These are phyloP conservation scores for Tipula vernalis DNA, from an alignment of 2,888 invertebrate species.

Conservation along the genomic window DNA sequence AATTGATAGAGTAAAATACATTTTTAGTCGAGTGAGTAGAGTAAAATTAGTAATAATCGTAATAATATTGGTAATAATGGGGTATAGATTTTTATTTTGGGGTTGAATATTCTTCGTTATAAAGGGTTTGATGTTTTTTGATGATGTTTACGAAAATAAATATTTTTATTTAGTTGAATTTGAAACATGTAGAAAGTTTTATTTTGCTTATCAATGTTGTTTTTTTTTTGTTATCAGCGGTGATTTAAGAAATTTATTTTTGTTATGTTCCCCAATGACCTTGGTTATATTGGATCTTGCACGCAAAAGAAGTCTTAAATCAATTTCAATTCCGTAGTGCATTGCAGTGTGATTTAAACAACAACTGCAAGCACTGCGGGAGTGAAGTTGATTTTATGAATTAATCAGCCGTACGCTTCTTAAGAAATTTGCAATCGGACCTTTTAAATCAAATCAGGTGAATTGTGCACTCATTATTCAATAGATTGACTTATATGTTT, in stretches of 20 bases:
- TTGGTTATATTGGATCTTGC: background rate
- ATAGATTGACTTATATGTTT: no score
- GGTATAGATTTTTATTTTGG: background rate
- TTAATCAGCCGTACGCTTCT: background rate
- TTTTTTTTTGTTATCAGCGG: background rate
- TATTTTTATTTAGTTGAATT: background rate
- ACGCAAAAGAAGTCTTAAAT: slow-evolving; percentile 13
- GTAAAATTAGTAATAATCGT: background rate
- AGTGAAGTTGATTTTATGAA: slow-evolving; percentile 51
- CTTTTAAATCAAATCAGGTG: no score
- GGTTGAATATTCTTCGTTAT: background rate
- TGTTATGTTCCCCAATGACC: background rate
- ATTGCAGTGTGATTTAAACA: slow-evolving; percentile 69
- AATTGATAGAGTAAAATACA: background rate
- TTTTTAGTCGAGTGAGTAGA: background rate
- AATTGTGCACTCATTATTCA: no score
- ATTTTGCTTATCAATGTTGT: background rate
- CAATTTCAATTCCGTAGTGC: slow-evolving; percentile 89
- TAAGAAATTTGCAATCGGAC: no score
- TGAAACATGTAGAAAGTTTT: background rate
- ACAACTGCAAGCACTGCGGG: slow-evolving; percentile 89
- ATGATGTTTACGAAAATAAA: background rate
- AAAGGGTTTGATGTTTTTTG: background rate
- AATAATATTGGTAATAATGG: background rate
- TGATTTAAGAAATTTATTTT: background rate